Base-by-base conservation (phyloP, 2,888 invertebrate species). In the Ormyrus labotus region DNA sequence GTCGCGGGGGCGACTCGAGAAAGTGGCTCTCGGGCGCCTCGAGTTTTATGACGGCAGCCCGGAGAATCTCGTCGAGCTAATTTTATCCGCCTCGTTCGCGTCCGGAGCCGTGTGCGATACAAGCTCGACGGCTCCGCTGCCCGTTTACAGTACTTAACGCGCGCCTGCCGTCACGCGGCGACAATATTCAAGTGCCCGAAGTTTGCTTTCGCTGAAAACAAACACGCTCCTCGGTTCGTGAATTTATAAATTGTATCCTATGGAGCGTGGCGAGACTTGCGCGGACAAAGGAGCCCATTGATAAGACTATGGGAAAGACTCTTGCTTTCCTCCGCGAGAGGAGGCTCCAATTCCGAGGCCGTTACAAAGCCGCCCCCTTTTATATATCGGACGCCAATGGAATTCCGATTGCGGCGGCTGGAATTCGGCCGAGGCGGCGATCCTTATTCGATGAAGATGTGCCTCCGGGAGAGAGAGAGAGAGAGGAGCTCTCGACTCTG, bases 141-240 rank as follows among this genome's bases (percentile, higher is more conserved):
- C 64, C 58, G 71, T 65, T 65, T 67, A 71, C 47, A 63, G 45
- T 63, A 10, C 45, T 4, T 2, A n/a, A 45, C 48, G 2, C 48
- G 2, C 48, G 11, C n/a, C 13, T 7, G 63, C 8, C 7, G 9
- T 34, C 48, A 13, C 13, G 64, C 60, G 48, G 61, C 72, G 67
- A 67, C 61, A 67, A 67, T 51, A 67, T 51, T 60, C 53, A 10
- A 34, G 34, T 34, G 34, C 34, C 69, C 19, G 47, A 50, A 75
- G 79, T 75, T 80, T 80, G 71, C 4, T 34, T 34, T 34, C 76
- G 34, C 19, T 68, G 80, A 80, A 80, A 80, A 80, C 65, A 80
- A 63, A 68, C 51, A 45, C 11, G 9, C 10, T 71, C 34, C 34
- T 58, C 47, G n/a, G 13, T 13, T 13, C 34, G 10, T 80, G 79